Evolutionary conservation across 2,797 vertebrate genomes (phyloP).

Genomic region (Uromys caudimaculatus): DNA sequence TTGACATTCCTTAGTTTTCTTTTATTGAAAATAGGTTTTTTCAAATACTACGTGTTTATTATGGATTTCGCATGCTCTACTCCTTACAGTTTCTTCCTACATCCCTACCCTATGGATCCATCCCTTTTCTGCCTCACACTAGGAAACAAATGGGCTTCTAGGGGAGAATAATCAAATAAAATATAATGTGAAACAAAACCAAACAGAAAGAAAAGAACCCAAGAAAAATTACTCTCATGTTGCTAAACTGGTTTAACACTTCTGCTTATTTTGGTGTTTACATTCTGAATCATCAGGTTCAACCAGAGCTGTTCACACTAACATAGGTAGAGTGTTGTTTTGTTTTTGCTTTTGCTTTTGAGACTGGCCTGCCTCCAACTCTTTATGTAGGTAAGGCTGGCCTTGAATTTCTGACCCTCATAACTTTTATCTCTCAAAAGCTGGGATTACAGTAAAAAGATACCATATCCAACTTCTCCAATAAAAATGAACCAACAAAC

Average conservation of each 20-base stretch:
- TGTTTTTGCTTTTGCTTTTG: not conserved
- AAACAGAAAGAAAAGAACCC: too few species aligned
- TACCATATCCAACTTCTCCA: not conserved
- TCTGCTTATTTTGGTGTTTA: not conserved
- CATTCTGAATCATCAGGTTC: not conserved
- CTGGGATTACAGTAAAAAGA: not conserved
- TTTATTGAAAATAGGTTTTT: not conserved
- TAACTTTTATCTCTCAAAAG: not conserved
- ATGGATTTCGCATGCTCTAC: not conserved
- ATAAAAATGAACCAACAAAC: not conserved
- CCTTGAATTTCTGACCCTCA: not conserved
- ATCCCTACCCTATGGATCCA: not conserved
- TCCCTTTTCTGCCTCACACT: not conserved
- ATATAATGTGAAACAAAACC: not conserved
- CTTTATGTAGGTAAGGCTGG: not conserved
- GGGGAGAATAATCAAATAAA: too few species aligned
- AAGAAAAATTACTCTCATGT: not conserved
- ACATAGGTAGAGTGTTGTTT: not conserved
- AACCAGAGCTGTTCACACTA: not conserved
- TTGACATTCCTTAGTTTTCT: not conserved
- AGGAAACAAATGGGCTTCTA: not conserved
- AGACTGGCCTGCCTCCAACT: not conserved
- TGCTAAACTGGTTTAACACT: not conserved
- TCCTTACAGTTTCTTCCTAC: too few species aligned
- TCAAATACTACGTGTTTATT: not conserved